Percentiles rank a stretch among this genome's conserved stretches.
These are phyloP conservation scores for Cylloceria caligata DNA, from an alignment of 2,888 invertebrate genomes.

Conservation along the genomic window DNA sequence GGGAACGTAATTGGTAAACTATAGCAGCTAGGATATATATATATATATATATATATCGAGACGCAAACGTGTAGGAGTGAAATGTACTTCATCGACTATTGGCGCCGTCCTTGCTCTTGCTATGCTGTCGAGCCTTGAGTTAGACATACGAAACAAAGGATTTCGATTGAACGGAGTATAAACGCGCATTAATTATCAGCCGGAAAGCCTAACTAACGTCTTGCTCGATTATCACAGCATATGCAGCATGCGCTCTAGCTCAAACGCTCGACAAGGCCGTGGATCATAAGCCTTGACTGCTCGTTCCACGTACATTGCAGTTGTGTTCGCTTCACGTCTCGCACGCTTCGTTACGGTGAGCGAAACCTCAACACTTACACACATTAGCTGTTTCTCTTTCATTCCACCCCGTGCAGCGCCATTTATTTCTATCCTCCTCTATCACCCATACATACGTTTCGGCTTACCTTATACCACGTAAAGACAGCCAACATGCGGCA, in stretches of 20 bases:
- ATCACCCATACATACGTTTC: too few relatives aligned
- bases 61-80: conserved; percentile 6
- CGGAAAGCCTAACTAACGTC: conserved; percentile 16
- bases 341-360: too few relatives aligned
- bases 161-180: conserved; percentile 59
- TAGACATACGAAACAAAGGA: conserved; percentile 69
- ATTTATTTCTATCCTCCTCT: too few relatives aligned
- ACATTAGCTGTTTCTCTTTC: too few relatives aligned
- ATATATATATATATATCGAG: too few relatives aligned
- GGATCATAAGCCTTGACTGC: conserved; percentile 2
- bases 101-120: conserved; percentile 5
- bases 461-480: conserved; percentile 49
- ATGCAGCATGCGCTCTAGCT: conserved; percentile 18
- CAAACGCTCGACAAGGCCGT: conserved; percentile 32
- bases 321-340: background rate
- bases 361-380: too few relatives aligned
- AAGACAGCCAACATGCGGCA: conserved; percentile 44
- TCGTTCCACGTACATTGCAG: background rate
- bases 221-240: conserved; percentile 10
- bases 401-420: too few relatives aligned
- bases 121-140: conserved; percentile 23
- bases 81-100: conserved; percentile 4
- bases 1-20: conserved; percentile 62
- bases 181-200: conserved; percentile 64
- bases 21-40: conserved; percentile 55